These are phyloP conservation scores for Hippotragus niger DNA, from an alignment of 2,113 vertebrate genomes.

Conservation along the genomic window DNA sequence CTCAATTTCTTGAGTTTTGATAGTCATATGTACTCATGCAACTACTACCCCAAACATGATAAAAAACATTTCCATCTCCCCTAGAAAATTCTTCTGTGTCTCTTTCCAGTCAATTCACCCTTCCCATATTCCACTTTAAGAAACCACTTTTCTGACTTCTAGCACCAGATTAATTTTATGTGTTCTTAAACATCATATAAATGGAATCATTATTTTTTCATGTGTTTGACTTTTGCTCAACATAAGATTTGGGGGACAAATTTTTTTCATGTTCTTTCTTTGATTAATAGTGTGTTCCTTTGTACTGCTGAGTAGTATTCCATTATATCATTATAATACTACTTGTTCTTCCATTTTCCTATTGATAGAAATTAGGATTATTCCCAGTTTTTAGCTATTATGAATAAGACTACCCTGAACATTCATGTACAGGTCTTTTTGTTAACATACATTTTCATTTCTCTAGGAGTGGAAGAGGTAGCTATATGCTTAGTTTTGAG, in stretches of 20 bases:
- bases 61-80: neutral
- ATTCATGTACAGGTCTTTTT: neutral
- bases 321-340: neutral
- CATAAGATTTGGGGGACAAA: neutral
- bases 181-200: neutral
- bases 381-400: constrained; percentile 7
- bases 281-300: neutral
- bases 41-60: neutral
- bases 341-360: neutral
- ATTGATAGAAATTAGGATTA: neutral
- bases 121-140: neutral
- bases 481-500: neutral
- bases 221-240: neutral
- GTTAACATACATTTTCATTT: neutral
- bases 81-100: neutral
- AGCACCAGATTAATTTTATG: neutral
- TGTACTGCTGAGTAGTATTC: constrained; percentile 8
- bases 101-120: neutral
- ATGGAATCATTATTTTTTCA: neutral
- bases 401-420: neutral
- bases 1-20: neutral
- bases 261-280: constrained; percentile 22
- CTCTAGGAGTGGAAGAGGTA: neutral
- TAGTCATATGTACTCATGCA: neutral
- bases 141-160: neutral